These are phyloP conservation scores for Antennarius striatus DNA, from an alignment of 2,113 vertebrate species.

Conservation along the genomic window DNA sequence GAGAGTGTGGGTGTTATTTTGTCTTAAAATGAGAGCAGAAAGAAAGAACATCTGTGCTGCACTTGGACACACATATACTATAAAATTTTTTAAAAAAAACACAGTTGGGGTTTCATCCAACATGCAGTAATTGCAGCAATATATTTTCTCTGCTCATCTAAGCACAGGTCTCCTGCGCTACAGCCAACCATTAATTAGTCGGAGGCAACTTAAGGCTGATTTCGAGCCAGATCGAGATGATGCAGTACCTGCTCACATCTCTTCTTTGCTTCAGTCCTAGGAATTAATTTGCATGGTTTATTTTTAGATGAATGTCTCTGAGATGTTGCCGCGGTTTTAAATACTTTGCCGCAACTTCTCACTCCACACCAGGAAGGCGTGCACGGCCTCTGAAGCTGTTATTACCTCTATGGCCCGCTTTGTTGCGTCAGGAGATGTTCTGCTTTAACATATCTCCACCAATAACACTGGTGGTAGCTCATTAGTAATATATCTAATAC, in stretches of 20 bases:
- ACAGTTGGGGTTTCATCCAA: slow-evolving; percentile 35
- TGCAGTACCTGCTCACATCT: slow-evolving; percentile 42
- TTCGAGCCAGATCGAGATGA: slow-evolving; percentile 35
- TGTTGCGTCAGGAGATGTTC: slow-evolving; percentile 49
- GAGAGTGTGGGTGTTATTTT: slow-evolving; percentile 41
- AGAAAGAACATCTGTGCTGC: slow-evolving; percentile 32
- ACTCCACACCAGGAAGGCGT: slow-evolving; percentile 33
- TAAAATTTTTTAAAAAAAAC: neutral
- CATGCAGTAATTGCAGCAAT: slow-evolving; percentile 36
- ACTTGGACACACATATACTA: neutral
- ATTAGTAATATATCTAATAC: slow-evolving; percentile 43
- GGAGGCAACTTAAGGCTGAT: slow-evolving; percentile 42
- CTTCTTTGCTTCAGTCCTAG: slow-evolving; percentile 12
- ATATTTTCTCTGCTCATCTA: slow-evolving; percentile 46
- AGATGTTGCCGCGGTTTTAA: slow-evolving; percentile 41
- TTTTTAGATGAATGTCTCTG: slow-evolving; percentile 52
- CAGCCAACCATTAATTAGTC: slow-evolving; percentile 51
- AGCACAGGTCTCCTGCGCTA: slow-evolving; percentile 28
- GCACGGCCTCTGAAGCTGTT: slow-evolving; percentile 7
- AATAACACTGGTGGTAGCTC: slow-evolving; percentile 30
- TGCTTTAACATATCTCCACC: slow-evolving; percentile 2
- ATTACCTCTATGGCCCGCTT: slow-evolving; percentile 52
- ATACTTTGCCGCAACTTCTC: slow-evolving; percentile 48
- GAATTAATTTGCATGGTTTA: slow-evolving; percentile 53
- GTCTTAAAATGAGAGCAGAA: slow-evolving; percentile 8